A percentile compares a stretch with the other conserved stretches of the same genome.
Conservation (phyloP, 2,113 vertebrate genomes). For the Cryptomyrus ogoouensis region DNA sequence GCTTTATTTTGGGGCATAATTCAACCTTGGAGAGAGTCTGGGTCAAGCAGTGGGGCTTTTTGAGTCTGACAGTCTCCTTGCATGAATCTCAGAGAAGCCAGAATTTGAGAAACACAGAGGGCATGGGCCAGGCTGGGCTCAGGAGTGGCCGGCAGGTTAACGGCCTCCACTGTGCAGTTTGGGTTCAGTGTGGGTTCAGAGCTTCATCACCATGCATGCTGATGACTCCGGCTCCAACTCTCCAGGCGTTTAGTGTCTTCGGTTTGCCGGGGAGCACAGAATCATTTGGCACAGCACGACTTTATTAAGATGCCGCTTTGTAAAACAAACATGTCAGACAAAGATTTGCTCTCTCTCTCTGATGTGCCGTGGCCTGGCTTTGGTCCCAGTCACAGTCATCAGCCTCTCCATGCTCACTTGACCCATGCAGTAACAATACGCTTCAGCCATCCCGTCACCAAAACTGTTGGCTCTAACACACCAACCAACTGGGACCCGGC, state of each 20-base stretch:
- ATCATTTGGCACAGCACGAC: not conserved
- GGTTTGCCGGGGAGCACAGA: not conserved
- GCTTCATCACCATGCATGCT: not conserved
- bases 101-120: not conserved
- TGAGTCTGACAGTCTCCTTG: not conserved
- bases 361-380: not conserved
- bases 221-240: not conserved
- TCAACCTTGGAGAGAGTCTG: slow-evolving; percentile 32
- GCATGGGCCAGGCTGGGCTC: not conserved
- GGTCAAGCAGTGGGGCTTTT: not conserved
- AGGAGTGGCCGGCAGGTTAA: not conserved
- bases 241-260: not conserved
- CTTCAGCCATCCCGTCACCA: not conserved
- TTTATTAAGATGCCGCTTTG: slow-evolving; percentile 7
- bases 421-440: not conserved
- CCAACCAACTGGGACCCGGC: not conserved
- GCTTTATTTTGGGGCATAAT: slow-evolving; percentile 53
- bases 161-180: not conserved
- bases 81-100: not conserved
- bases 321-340: slow-evolving; percentile 15
- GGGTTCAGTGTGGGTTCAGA: not conserved
- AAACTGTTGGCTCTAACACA: slow-evolving; percentile 4
- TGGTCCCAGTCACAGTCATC: not conserved
- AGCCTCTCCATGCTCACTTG: not conserved
- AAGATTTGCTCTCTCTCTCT: not conserved